Percentiles rank a stretch among this genome's conserved stretches.
These are phyloP conservation scores for Dermatophagoides farinae DNA, from an alignment of 1,140 invertebrate genomes.

Conservation along the genomic window DNA sequence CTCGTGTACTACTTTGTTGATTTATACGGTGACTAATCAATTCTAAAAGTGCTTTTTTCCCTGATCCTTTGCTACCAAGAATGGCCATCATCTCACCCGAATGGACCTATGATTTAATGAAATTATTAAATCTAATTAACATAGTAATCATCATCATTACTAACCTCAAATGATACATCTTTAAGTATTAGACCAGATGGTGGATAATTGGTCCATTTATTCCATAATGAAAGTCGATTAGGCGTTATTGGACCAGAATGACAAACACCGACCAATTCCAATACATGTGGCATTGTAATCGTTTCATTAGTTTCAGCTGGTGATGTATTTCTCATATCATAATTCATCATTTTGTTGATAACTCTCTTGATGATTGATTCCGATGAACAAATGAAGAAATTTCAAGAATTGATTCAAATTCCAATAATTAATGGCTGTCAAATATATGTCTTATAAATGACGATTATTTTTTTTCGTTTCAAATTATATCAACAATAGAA, in stretches of 20 bases:
- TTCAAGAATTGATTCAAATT: not conserved
- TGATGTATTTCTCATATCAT: not conserved
- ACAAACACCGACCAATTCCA: conserved; percentile 68
- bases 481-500: too few relatives aligned
- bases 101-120: conserved; percentile 68
- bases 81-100: conserved; percentile 76
- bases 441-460: too few relatives aligned
- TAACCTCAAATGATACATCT: conserved; percentile 10
- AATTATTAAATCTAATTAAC: conserved; percentile 33
- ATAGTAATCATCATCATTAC: not conserved
- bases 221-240: conserved; percentile 36
- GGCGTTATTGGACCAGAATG: conserved; percentile 68
- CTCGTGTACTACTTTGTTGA: conserved; percentile 31
- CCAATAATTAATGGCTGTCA: not conserved
- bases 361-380: not conserved
- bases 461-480: too few relatives aligned
- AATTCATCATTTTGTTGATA: conserved; percentile 6
- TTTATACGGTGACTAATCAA: conserved; percentile 50
- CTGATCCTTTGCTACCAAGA: conserved; percentile 67
- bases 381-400: not conserved
- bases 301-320: not conserved
- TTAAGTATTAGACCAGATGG: conserved; percentile 54
- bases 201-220: conserved; percentile 49
- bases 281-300: conserved; percentile 33
- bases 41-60: conserved; percentile 68